These are phyloP conservation scores for Acleris laterana DNA, from an alignment of 2,888 invertebrate species.

Conservation along the genomic window DNA sequence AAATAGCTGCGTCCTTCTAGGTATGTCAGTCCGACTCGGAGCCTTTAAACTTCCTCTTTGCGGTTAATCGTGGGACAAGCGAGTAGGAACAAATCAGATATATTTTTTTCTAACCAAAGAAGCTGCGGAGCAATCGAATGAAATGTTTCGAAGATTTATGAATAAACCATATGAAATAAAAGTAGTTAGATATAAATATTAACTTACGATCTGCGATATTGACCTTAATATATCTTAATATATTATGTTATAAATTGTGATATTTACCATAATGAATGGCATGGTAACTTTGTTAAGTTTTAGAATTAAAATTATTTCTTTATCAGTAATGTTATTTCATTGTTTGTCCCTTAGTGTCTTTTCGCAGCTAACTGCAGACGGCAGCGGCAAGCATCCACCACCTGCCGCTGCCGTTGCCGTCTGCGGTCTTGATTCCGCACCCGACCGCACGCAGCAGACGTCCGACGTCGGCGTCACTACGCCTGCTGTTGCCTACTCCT, in stretches of 20 bases:
- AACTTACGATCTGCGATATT: constrained; percentile 48
- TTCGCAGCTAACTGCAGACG: too few relatives aligned
- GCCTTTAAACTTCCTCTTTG: too few relatives aligned
- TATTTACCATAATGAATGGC: constrained; percentile 47
- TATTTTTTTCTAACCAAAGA: not conserved
- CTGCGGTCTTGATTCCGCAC: too few relatives aligned
- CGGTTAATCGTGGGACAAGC: too few relatives aligned
- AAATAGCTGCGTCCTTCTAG: too few relatives aligned
- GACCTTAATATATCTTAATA: constrained; percentile 42
- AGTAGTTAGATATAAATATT: constrained; percentile 11
- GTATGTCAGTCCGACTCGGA: too few relatives aligned
- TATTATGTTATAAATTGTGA: constrained; percentile 52
- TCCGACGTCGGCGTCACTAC: too few relatives aligned
- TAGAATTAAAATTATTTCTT: constrained; percentile 55
- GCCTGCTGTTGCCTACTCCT: too few relatives aligned
- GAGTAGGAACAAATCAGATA: too few relatives aligned
- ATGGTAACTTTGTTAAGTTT: constrained; percentile 59
- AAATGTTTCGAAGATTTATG: not conserved
- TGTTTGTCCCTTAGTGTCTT: not conserved
- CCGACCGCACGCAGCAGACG: too few relatives aligned
- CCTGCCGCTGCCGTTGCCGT: too few relatives aligned
- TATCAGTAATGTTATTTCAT: constrained; percentile 14
- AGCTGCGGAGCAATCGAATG: not conserved
- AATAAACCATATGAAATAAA: not conserved
- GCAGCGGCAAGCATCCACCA: too few relatives aligned